Evolutionary conservation across 2,888 invertebrate species (phyloP).

Genomic region (Ophioninae sp.): DNA sequence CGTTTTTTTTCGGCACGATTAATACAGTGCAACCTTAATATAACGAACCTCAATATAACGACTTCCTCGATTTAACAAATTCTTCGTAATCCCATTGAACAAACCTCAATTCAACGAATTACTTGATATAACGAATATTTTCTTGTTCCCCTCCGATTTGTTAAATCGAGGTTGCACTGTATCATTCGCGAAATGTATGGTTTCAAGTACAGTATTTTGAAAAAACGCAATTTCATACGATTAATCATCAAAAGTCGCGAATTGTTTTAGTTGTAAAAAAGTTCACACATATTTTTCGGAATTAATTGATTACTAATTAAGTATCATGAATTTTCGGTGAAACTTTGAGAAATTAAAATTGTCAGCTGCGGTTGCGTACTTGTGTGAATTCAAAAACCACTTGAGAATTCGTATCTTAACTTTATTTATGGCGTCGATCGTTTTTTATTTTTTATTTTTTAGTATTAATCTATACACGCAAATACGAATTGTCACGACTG

Average conservation of each 20-base stretch:
- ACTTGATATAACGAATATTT: too few relatives aligned
- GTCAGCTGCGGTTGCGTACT: background rate
- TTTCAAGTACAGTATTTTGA: background rate
- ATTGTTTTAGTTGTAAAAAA: background rate
- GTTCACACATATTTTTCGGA: too few relatives aligned
- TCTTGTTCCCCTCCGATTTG: too few relatives aligned
- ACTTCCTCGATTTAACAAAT: too few relatives aligned
- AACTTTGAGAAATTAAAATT: background rate
- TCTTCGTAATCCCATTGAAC: too few relatives aligned
- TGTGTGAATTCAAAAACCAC: slow-evolving; percentile 13
- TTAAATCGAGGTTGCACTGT: too few relatives aligned
- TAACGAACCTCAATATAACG: too few relatives aligned
- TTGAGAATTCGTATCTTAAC: slow-evolving; percentile 11
- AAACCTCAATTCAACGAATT: too few relatives aligned
- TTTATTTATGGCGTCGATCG: slow-evolving; percentile 18
- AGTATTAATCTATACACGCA: slow-evolving; percentile 23
- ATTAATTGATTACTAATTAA: background rate
- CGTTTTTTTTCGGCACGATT: background rate
- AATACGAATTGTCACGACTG: slow-evolving; percentile 37
- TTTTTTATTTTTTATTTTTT: background rate
- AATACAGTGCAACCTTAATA: too few relatives aligned
- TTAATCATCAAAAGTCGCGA: background rate
- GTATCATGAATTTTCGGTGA: background rate
- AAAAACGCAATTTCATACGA: background rate
- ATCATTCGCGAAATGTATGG: background rate